These are phyloP conservation scores for Diadema setosum DNA, from an alignment of 35 echinoderm and acorn worm species.

Conservation along the genomic window DNA sequence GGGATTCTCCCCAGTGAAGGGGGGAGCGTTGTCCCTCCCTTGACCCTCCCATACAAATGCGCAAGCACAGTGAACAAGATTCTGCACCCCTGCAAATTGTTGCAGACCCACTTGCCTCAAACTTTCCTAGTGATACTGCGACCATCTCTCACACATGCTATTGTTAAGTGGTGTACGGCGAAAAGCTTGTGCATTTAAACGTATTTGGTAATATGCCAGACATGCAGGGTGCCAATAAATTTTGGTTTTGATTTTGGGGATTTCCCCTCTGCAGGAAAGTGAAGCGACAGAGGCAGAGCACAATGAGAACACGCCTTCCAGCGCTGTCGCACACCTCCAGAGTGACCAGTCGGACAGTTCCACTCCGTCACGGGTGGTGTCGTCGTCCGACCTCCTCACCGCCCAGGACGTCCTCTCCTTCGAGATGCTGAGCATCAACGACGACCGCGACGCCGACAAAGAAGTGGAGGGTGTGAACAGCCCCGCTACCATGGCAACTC, in stretches of 20 bases:
- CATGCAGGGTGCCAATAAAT: no score
- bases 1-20: no score
- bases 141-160: no score
- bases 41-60: no score
- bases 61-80: no score
- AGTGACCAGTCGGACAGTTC: constrained; percentile 48
- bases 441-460: constrained; percentile 38
- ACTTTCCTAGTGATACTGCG: no score
- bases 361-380: constrained; percentile 53
- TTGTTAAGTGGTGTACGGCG: no score
- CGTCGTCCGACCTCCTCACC: constrained; percentile 69
- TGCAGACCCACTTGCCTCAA: no score
- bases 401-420: constrained; percentile 90
- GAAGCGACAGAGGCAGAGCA: not conserved
- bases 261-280: not conserved
- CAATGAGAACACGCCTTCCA: constrained; percentile 30
- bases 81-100: no score
- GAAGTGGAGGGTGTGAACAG: constrained; percentile 3
- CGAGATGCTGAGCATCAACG: constrained; percentile 84
- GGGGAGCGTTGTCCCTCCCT: no score
- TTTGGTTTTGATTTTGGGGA: not conserved
- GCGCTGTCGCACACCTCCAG: constrained; percentile 68
- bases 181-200: no score
- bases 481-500: constrained; percentile 50
- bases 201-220: no score